Evolutionary conservation across 2,113 vertebrate species (phyloP).

Genomic region (Chelonoidis abingdonii): DNA sequence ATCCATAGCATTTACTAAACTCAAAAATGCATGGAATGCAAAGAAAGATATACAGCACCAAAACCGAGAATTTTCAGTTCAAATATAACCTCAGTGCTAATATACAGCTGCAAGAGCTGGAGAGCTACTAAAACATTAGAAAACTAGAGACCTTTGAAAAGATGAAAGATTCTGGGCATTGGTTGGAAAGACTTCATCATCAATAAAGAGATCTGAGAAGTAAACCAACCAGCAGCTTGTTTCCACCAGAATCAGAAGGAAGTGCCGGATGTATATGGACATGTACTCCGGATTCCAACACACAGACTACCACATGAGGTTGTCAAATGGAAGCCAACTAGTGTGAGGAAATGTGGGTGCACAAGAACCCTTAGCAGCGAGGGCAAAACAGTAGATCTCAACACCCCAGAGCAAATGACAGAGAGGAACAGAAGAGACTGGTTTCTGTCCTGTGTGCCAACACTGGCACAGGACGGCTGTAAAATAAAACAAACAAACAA

Average conservation of each 20-base stretch:
- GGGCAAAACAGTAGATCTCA: not conserved
- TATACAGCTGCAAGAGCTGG: not conserved
- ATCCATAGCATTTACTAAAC: not conserved
- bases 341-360: not conserved
- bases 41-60: not conserved
- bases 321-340: not conserved
- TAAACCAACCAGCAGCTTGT: not conserved
- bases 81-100: not conserved
- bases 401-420: not conserved
- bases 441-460: not conserved
- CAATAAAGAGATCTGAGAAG: not conserved
- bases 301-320: not conserved
- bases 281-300: not conserved
- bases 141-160: not conserved
- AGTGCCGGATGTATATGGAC: not conserved
- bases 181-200: not conserved
- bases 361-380: not conserved
- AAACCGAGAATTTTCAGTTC: not conserved
- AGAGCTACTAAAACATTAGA: not conserved
- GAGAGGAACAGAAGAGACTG: not conserved
- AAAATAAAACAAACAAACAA: not conserved
- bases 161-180: not conserved
- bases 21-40: not conserved
- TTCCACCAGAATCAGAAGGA: not conserved
- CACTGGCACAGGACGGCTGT: not conserved